Evolutionary conservation across 1,140 invertebrate species (phyloP), one percentile per base, ranked within the genome.

Genomic region (Achroia grisella): DNA sequence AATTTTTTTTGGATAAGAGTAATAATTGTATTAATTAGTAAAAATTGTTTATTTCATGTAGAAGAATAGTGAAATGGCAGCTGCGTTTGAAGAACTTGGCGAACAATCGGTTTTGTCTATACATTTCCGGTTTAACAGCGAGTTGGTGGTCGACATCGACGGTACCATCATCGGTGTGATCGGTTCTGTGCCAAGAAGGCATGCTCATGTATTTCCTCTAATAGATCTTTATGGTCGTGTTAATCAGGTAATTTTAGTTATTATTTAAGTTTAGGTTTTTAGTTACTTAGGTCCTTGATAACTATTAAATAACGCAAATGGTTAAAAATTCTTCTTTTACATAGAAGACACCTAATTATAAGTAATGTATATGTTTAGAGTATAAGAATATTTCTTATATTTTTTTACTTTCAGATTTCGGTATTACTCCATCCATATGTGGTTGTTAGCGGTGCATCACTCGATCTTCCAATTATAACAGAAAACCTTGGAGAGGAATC

Each of bases 171-270:
- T 70, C 0, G 69, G 62, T 8, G 48, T 57, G 14, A 53, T 77
- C 9, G 78, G 55, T 9, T 44, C 44, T 1, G 59, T 79, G 0
- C 65, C 75, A 1, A 43, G 66, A 8, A 39, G 32, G 0, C 58
- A 52, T 42, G 62, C 52, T n/a, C 64, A 72, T 17, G 53, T 82
- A 0, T 79, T 63, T 39, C 78, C 75, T 0, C 43, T 73, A 13
- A 58, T 82, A 0, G 75, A 82, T 41, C 58, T 82, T 0, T 82
- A 82, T 13, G 78, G 78, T 4, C 61, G 47, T 31, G 61, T 77
- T 10, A 50, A 51, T 9, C 74, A 81, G 54, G 77, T 78, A 48
- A 51, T 39, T 45, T 48, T 41, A 9, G 27, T 9, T 8, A n/a
- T 31, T 31, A 2, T 31, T 3, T 9, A 31, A 9, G n/a, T n/a